phyloP scores from a whole-genome alignment of 2,888 invertebrate species.

The Tachina lurida region DNA sequence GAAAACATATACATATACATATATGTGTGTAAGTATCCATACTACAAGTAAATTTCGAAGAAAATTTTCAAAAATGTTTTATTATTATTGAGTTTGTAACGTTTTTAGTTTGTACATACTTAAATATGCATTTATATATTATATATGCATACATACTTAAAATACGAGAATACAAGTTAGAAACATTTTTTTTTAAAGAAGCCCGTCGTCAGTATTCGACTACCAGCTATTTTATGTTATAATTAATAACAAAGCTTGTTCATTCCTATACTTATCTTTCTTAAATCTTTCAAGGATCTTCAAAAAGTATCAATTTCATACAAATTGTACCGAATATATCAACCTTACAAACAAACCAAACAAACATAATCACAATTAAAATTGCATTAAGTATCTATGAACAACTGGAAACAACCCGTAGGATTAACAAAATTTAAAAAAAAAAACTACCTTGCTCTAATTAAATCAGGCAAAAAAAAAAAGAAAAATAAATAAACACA shows the following conservation, averaged over 20 bases:
- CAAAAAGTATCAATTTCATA: conserved; percentile 47
- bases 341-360: conserved; percentile 18
- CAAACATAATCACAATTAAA: conserved; percentile 44
- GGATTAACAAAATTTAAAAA: neutral
- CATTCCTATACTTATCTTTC: conserved; percentile 2
- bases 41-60: too few relatives aligned
- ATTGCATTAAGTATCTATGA: conserved; percentile 26
- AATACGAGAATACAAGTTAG: too few relatives aligned
- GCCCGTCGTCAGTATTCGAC: too few relatives aligned
- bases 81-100: too few relatives aligned
- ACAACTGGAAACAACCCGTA: neutral
- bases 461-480: conserved; percentile 42
- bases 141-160: too few relatives aligned
- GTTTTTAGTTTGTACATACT: too few relatives aligned
- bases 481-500: neutral
- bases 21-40: too few relatives aligned
- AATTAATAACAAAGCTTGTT: neutral
- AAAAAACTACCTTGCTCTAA: conserved; percentile 37
- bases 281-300: conserved; percentile 8
- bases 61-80: too few relatives aligned
- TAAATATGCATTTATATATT: too few relatives aligned
- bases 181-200: too few relatives aligned
- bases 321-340: conserved; percentile 22
- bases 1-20: too few relatives aligned
- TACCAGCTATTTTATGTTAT: too few relatives aligned